phyloP scores from a whole-genome alignment of 2,113 vertebrate genomes.

The Catharus bicknelli region DNA sequence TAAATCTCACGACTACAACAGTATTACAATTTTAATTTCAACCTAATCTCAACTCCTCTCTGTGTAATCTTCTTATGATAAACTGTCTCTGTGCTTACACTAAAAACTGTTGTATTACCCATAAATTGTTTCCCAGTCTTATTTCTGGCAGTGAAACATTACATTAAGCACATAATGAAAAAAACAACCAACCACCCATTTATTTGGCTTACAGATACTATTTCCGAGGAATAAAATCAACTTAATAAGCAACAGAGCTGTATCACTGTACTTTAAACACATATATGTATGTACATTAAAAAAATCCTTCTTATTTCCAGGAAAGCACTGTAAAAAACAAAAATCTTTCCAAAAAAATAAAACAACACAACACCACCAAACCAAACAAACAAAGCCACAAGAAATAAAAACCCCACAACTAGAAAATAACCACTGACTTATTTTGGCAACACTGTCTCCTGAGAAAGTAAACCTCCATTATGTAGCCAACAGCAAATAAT shows the following conservation, averaged over 20 bases:
- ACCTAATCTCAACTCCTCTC: neutral
- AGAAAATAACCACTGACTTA: neutral
- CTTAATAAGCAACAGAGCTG: neutral
- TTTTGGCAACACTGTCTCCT: neutral
- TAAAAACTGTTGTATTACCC: neutral
- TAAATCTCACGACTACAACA: neutral
- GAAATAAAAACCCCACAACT: neutral
- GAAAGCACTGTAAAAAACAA: neutral
- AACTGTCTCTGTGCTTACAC: neutral
- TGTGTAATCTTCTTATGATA: neutral
- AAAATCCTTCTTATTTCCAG: neutral
- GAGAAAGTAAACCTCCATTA: neutral
- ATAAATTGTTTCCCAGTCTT: neutral
- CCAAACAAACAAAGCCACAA: neutral
- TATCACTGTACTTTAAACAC: neutral
- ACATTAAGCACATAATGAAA: neutral
- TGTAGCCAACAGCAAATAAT: neutral
- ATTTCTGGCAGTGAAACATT: neutral
- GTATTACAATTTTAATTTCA: neutral
- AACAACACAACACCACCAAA: neutral
- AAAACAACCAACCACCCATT: neutral
- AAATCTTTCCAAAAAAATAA: neutral
- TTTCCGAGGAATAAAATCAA: neutral
- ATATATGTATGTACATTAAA: rapidly evolving
- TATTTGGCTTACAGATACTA: neutral